A percentile compares a stretch with the other conserved stretches of the same genome.
phyloP scores from a whole-genome alignment of 2,797 vertebrate genomes.

The Neosilurus mollespiculum region DNA sequence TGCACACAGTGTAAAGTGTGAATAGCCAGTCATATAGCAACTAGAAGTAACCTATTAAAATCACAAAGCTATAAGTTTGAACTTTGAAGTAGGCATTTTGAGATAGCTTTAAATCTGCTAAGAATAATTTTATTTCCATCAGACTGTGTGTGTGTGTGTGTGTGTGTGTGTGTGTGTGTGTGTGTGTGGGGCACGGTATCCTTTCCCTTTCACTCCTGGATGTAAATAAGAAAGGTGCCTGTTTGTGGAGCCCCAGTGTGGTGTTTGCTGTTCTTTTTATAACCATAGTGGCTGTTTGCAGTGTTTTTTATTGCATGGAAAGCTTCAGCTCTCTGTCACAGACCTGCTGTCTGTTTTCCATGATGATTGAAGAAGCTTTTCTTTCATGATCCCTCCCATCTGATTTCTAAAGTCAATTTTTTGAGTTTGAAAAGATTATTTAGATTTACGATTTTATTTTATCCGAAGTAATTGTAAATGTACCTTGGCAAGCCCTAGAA shows the following conservation, averaged over 20 bases:
- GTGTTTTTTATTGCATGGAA: conserved; percentile 39
- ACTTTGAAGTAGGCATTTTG: neutral
- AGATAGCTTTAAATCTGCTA: neutral
- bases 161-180: neutral
- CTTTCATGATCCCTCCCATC: neutral
- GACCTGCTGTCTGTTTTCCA: conserved; percentile 23
- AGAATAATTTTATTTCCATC: conserved; percentile 8
- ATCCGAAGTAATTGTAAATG: neutral
- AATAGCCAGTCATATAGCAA: neutral
- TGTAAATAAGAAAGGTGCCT: conserved; percentile 30
- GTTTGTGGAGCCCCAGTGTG: conserved; percentile 17
- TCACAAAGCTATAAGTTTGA: neutral
- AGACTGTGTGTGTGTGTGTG: neutral
- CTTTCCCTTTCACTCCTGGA: conserved; percentile 8
- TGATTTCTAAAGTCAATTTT: neutral
- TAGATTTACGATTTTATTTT: neutral
- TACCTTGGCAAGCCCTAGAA: neutral
- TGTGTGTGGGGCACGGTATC: neutral
- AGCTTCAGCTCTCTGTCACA: conserved; percentile 35
- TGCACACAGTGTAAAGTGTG: neutral
- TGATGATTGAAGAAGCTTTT: conserved; percentile 19
- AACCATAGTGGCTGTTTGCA: conserved; percentile 29
- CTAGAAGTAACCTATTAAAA: neutral
- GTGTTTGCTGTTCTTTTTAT: conserved; percentile 40
- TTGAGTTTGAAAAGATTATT: neutral